Evolutionary conservation across 2,797 vertebrate species (phyloP), one percentile per base, ranked within the genome.

Genomic region (Sebastes dallii): DNA sequence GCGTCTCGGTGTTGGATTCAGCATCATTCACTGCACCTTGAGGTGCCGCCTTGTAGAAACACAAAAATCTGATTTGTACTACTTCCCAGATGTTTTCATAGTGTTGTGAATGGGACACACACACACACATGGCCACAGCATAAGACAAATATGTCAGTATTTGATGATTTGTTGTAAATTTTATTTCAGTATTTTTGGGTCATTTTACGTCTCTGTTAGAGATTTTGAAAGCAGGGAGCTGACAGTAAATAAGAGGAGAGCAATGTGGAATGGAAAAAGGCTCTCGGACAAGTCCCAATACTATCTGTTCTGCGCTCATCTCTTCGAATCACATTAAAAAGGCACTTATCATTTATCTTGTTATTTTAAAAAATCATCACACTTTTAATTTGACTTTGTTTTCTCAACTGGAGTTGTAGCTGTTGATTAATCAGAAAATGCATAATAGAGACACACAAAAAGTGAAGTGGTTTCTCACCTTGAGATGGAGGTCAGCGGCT

Each of bases 401-500:
- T 1, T 42, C 20, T 46, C 6, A 3, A 39, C 27, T 1, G 18
- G 11, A 75, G 2, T 4, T n/a, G 16, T 36, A 18, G 22, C 2
- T 3, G 8, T 12, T 11, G 3, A 67, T 32, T 10, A n/a, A 69
- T 69, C 3, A 64, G 27, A 42, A n/a, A 5, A 60, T 12, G 24
- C 18, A 52, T 1, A 52, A 60, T 13, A 46, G 12, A 24, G n/a
- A 64, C 3, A 36, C 3, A 39, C 1, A 65, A 25, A 29, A 36
- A 42, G 1, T 16, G 3, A 27, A 6, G 24, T 3, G 9, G 8
- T 55, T 10, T 52, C 90, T 86, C 75, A 98, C 98, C 95, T 98
- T 96, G 39, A 98, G 96, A 85, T 98, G 98, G 65, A 99, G 95
- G 83, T 99, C 98, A 0, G 98, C 97, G 16, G 95, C 92, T 12